A percentile compares a stretch with the other conserved stretches of the same genome.
phyloP scores from a whole-genome alignment of 2,888 invertebrate species.

The Smittia sp. region DNA sequence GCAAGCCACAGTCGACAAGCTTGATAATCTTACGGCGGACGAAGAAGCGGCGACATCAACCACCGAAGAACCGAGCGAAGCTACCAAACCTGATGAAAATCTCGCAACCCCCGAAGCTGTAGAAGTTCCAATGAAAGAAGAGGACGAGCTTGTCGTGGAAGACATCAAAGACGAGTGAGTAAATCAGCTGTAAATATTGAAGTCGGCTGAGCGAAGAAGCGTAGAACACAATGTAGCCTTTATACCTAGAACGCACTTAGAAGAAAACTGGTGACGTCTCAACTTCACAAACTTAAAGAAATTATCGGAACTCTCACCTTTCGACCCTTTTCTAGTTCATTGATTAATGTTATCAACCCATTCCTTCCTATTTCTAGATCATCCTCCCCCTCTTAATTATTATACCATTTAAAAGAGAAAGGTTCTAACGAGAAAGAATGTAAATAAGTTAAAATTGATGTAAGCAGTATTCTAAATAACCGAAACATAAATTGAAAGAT shows the following conservation, averaged over 20 bases:
- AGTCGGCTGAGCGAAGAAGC: too few species aligned
- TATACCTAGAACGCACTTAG: too few species aligned
- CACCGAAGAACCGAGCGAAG: background rate
- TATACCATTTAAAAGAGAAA: background rate
- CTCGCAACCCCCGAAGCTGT: too few species aligned
- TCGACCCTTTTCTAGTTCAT: too few species aligned
- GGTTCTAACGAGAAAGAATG: background rate
- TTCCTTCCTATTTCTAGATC: too few species aligned
- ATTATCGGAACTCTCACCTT: background rate
- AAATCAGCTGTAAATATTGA: background rate
- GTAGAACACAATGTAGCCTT: too few species aligned
- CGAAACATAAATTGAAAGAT: background rate
- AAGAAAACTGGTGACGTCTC: background rate
- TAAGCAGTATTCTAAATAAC: constrained; percentile 35
- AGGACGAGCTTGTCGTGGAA: constrained; percentile 37
- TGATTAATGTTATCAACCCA: too few species aligned
- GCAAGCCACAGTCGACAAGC: constrained; percentile 24
- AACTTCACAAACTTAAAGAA: background rate
- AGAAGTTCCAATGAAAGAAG: background rate
- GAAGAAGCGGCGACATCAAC: background rate
- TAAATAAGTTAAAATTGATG: constrained; percentile 7
- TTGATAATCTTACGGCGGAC: constrained; percentile 3
- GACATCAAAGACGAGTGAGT: constrained; percentile 41
- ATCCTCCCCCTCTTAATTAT: too few species aligned
- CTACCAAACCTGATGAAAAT: background rate